Evolutionary conservation across 2,113 vertebrate genomes (phyloP).

Genomic region (Planiliza haematocheilus): DNA sequence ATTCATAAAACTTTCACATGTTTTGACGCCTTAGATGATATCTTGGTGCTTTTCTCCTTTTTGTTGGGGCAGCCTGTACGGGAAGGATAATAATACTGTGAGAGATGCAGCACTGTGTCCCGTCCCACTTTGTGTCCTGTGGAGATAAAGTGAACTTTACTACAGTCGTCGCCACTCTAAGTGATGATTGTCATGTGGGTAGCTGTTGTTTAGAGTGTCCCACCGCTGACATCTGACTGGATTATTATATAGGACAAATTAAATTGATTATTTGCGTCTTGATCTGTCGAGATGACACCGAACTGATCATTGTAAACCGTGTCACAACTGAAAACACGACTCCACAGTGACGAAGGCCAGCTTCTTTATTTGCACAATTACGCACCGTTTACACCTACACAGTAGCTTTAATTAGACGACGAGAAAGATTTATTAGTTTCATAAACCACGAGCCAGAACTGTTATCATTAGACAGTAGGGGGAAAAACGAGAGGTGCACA

Average conservation of each 20-base stretch:
- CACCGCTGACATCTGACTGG: neutral
- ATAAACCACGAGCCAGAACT: too few relatives aligned
- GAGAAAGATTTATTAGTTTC: too few relatives aligned
- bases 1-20: too few relatives aligned
- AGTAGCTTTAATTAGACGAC: neutral
- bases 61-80: too few relatives aligned
- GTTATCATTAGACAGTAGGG: too few relatives aligned
- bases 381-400: neutral
- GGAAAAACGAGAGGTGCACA: neutral
- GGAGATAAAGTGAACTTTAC: slow-evolving; percentile 1
- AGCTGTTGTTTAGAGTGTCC: neutral
- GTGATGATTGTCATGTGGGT: slow-evolving; percentile 15
- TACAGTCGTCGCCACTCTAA: slow-evolving; percentile 14
- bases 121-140: neutral
- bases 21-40: too few relatives aligned
- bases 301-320: too few relatives aligned
- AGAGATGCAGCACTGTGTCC: too few relatives aligned
- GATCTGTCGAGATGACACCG: neutral
- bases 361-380: neutral
- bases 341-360: neutral
- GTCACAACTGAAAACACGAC: slow-evolving; percentile 5
- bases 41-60: too few relatives aligned
- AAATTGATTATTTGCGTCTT: slow-evolving; percentile 20
- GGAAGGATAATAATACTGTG: too few relatives aligned
- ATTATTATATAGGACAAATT: neutral